Evolutionary conservation across 1,140 invertebrate species (phyloP).

Genomic region (Linepithema humile): DNA sequence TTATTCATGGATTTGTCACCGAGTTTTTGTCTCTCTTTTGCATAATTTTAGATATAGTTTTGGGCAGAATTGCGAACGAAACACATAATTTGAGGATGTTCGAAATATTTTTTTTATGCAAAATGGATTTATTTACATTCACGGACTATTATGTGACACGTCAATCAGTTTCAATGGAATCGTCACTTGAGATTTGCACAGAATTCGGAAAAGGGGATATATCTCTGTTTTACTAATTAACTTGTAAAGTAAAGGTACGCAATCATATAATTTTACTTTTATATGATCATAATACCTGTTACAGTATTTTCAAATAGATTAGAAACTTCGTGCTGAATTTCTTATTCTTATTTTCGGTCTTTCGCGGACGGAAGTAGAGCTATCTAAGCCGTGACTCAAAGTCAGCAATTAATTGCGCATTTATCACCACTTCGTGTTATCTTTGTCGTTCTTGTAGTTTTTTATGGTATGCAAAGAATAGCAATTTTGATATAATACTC

Average conservation of each 20-base stretch:
- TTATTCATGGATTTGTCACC: background rate
- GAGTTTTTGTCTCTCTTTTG: background rate
- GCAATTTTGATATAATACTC: too few relatives aligned
- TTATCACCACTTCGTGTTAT: background rate
- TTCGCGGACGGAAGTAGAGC: conserved; percentile 22
- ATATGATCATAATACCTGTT: conserved; percentile 83
- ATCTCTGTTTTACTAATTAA: conserved; percentile 70
- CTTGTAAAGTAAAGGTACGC: conserved; percentile 81
- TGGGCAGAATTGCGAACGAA: background rate
- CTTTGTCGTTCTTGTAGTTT: background rate
- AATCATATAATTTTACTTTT: conserved; percentile 79
- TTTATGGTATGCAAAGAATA: too few relatives aligned
- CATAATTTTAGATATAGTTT: conserved; percentile 13
- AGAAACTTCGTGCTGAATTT: conserved; percentile 74
- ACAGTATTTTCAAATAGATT: conserved; percentile 84
- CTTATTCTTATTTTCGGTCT: conserved; percentile 37
- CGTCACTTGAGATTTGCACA: background rate
- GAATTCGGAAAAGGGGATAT: conserved; percentile 56
- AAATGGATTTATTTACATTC: conserved; percentile 10
- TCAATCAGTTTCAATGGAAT: conserved; percentile 23
- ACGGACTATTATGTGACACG: conserved; percentile 34
- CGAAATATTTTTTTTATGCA: conserved; percentile 46
- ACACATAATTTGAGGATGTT: conserved; percentile 28
- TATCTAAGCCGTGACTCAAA: conserved; percentile 24
- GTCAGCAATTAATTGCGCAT: conserved; percentile 7